phyloP scores from a whole-genome alignment of 1,140 invertebrate species.

The Trachymyrmex cornetzi region DNA sequence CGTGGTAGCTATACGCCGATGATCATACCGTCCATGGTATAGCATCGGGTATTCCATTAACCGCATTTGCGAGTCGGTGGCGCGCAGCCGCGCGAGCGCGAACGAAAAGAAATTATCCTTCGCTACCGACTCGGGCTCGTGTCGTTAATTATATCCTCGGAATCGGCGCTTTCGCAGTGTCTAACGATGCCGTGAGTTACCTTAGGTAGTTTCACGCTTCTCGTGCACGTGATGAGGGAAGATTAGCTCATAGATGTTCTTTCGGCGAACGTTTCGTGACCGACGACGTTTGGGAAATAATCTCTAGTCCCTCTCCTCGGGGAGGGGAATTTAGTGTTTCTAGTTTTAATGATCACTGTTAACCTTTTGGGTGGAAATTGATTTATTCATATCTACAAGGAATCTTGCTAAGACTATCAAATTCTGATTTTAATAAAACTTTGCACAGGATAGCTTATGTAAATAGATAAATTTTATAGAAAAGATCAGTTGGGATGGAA shows the following conservation, averaged over 20 bases:
- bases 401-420: too few relatives aligned
- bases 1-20: slow-evolving; percentile 23
- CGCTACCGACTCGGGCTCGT: slow-evolving; percentile 37
- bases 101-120: slow-evolving; percentile 49
- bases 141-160: slow-evolving; percentile 47
- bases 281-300: slow-evolving; percentile 24
- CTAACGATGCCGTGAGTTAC: slow-evolving; percentile 44
- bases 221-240: slow-evolving; percentile 39
- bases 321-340: background rate
- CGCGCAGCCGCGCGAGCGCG: background rate
- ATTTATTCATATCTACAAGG: background rate
- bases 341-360: slow-evolving; percentile 17
- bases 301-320: background rate
- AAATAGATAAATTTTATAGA: too few relatives aligned
- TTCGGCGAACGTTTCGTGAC: slow-evolving; percentile 34
- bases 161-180: slow-evolving; percentile 42
- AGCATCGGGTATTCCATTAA: slow-evolving; percentile 67
- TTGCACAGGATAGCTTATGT: too few relatives aligned
- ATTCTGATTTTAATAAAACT: too few relatives aligned
- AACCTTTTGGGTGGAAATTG: background rate
- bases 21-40: slow-evolving; percentile 40
- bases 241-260: slow-evolving; percentile 28
- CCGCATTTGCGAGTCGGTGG: slow-evolving; percentile 65
- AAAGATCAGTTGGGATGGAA: too few relatives aligned
- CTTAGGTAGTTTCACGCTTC: slow-evolving; percentile 26